Evolutionary conservation across 2,888 invertebrate species (phyloP).

Genomic region (Chromoteleia sp.): DNA sequence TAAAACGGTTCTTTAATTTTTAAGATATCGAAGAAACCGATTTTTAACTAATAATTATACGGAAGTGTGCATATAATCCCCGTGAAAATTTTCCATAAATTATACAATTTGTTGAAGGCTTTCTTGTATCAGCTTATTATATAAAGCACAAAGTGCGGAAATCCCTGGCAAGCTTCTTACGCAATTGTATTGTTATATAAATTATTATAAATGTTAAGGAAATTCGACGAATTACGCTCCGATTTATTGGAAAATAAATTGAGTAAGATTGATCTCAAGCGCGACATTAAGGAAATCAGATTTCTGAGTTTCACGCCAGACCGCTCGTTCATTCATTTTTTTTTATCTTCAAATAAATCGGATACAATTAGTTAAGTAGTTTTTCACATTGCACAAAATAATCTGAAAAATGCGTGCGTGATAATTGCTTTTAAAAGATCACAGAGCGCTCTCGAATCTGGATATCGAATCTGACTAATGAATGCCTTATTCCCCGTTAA

Average conservation of each 20-base stretch:
- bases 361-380: neutral
- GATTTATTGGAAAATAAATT: neutral
- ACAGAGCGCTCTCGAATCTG: neutral
- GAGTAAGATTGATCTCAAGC: conserved; percentile 1
- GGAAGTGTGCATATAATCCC: too few relatives aligned
- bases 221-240: neutral
- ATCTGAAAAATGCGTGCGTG: neutral
- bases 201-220: neutral
- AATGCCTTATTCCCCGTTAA: conserved; percentile 5
- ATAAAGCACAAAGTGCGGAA: conserved; percentile 6
- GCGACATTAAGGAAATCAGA: neutral
- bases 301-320: too few relatives aligned
- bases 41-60: too few relatives aligned
- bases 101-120: conserved; percentile 3
- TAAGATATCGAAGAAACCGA: too few relatives aligned
- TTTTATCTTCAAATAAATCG: neutral
- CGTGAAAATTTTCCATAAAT: conserved; percentile 30
- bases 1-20: too few relatives aligned
- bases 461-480: conserved; percentile 23
- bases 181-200: conserved; percentile 2
- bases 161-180: neutral
- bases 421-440: neutral
- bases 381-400: neutral
- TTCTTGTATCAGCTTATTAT: conserved; percentile 7
- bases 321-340: too few relatives aligned